Conservation (phyloP, 2,797 vertebrate genomes). For the Catharus ustulatus region DNA sequence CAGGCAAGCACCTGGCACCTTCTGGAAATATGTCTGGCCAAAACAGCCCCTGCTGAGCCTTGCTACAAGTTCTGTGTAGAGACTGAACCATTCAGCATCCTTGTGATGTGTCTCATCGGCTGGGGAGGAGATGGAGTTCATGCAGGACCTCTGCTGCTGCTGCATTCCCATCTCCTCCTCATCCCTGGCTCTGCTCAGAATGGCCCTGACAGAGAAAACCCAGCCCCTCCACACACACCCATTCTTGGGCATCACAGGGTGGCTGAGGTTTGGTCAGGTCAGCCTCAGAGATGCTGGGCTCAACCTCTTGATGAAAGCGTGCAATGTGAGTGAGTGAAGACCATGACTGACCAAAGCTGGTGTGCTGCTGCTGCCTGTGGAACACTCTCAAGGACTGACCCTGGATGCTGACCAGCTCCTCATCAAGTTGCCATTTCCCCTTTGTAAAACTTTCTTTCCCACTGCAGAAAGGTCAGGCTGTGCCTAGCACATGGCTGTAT, state of each 20-base stretch:
- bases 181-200: not conserved
- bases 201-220: not conserved
- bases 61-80: not conserved
- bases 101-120: accelerated
- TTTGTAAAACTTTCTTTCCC: not conserved
- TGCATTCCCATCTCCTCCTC: not conserved
- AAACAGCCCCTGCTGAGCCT: not conserved
- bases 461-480: not conserved
- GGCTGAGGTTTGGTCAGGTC: not conserved
- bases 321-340: not conserved
- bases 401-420: not conserved
- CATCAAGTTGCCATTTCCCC: not conserved
- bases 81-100: not conserved
- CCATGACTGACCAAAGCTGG: not conserved
- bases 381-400: not conserved
- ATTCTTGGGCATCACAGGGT: not conserved
- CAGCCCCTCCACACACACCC: not conserved
- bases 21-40: not conserved
- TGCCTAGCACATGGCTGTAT: accelerated
- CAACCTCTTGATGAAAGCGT: not conserved
- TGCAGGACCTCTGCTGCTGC: not conserved
- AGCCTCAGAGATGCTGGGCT: not conserved
- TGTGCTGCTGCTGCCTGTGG: not conserved
- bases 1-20: not conserved
- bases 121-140: not conserved